A percentile compares a stretch with the other conserved stretches of the same genome.
Conservation (phyloP, 2,797 vertebrate genomes). For the Fistularia commersonii region DNA sequence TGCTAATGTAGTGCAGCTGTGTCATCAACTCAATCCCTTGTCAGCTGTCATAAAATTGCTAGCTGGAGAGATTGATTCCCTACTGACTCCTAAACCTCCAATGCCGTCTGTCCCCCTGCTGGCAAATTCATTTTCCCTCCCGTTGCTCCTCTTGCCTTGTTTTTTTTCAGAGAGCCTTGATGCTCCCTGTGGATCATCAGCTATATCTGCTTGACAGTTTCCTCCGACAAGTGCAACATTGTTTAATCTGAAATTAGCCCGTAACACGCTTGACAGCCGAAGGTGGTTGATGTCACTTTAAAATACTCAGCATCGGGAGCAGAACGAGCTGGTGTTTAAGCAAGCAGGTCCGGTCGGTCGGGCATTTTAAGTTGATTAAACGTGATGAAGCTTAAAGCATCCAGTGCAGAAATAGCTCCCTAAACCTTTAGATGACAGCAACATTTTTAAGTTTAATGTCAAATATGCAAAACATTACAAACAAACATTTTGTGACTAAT, state of each 20-base stretch:
- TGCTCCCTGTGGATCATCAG: constrained; percentile 44
- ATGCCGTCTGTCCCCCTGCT: constrained; percentile 30
- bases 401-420: constrained; percentile 21
- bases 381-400: constrained; percentile 45
- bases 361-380: constrained; percentile 29
- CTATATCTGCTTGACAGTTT: constrained; percentile 36
- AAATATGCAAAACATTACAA: constrained; percentile 1
- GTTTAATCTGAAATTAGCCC: constrained; percentile 56
- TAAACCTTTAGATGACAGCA: constrained; percentile 24
- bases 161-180: constrained; percentile 25
- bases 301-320: constrained; percentile 16
- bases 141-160: constrained; percentile 13
- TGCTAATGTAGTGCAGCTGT: constrained; percentile 6
- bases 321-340: constrained; percentile 11
- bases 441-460: constrained; percentile 14
- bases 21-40: constrained; percentile 27
- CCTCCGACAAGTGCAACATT: constrained; percentile 47
- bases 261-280: constrained; percentile 34
- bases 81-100: constrained; percentile 53
- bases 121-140: constrained; percentile 33
- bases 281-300: constrained; percentile 38
- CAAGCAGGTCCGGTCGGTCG: constrained; percentile 34
- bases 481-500: background rate
- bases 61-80: constrained; percentile 37
- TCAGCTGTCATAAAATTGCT: constrained; percentile 54